Base-by-base conservation (phyloP, 2,113 vertebrate species). In the Oreocharis arfaki region DNA sequence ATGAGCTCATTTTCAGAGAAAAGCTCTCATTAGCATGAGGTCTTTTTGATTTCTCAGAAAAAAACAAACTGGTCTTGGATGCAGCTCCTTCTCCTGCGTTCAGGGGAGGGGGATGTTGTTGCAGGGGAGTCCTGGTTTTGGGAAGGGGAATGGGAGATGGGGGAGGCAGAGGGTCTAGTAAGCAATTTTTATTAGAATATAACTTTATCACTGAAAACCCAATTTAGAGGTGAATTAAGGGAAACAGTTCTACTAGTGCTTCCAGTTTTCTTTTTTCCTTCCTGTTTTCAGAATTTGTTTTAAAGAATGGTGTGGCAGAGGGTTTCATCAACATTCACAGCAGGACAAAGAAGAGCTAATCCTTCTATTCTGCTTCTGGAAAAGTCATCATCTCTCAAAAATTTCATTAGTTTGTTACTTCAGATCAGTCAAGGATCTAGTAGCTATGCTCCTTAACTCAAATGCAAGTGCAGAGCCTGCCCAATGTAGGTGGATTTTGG, bases 1-100 rank as follows among this genome's bases (percentile, higher is more conserved):
- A 96, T 93, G 84, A 96, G 77, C 60, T 93, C 69, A 53, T 94
- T 96, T 96, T 59, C 88, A 96, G 65, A 77, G 53, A 84, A 94
- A 92, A 93, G 39, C 33, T 41, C 53, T 96, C 84, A 70, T 94
- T 93, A 91, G 35, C 70, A 87, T 86, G 41, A 4, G 4, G 28
- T 30, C 75, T 81, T 92, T 92, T 93, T 81, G 84, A 92, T 88
- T 84, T 84, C 63, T 94, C 81, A 44, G 32, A 35, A 39, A 49
- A 65, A 59, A 32, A 1, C 37, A 44, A 44, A 42, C 4, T 16
- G 6, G 39, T 89, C 24, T 27, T 68, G 23, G 22, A 24, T 73
- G 19, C 53, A 85, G 39, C 42, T 92, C 59, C 52, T 92, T 77
- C 49, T 55, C 39, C 22, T 93, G 59, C 44, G 61, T 87, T 90